Conservation (phyloP, 1,140 invertebrate species). For the Microplitis demolitor region DNA sequence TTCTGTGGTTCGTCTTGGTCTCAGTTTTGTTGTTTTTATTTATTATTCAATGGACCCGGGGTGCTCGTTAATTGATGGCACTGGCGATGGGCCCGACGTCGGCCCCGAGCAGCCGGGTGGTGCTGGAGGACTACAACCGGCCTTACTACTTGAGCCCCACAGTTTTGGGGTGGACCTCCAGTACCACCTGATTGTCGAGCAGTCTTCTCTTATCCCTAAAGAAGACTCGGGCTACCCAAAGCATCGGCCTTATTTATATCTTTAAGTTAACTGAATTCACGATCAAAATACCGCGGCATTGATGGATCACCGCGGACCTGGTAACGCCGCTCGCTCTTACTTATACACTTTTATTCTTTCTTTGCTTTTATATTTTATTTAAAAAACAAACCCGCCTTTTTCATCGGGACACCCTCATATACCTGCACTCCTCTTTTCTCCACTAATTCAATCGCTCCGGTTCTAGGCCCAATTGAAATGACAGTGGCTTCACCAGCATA, state of each 20-base stretch:
- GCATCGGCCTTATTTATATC: slow-evolving; percentile 55
- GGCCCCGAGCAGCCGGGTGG: slow-evolving; percentile 5
- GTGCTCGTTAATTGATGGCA: slow-evolving; percentile 60
- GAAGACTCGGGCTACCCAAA: background rate
- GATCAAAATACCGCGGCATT: slow-evolving; percentile 59
- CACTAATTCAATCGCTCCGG: too few species aligned
- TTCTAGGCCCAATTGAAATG: too few species aligned
- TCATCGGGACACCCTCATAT: slow-evolving; percentile 4
- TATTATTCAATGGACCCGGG: slow-evolving; percentile 57
- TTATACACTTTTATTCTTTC: slow-evolving; percentile 30
- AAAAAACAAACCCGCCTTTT: slow-evolving; percentile 32
- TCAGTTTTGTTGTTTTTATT: slow-evolving; percentile 41
- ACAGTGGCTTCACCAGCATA: too few species aligned
- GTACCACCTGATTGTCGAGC: background rate
- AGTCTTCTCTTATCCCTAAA: background rate
- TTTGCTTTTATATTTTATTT: slow-evolving; percentile 28
- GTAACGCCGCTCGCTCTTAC: slow-evolving; percentile 36
- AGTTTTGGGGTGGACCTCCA: slow-evolving; percentile 3
- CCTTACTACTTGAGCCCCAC: background rate
- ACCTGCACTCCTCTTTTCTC: too few species aligned
- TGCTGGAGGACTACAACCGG: background rate
- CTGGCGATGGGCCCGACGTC: slow-evolving; percentile 36
- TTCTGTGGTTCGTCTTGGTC: slow-evolving; percentile 11
- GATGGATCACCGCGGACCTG: slow-evolving; percentile 49
- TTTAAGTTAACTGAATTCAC: slow-evolving; percentile 53